These are phyloP conservation scores for Calypte anna DNA, from an alignment of 2,113 vertebrate species.

Conservation along the genomic window DNA sequence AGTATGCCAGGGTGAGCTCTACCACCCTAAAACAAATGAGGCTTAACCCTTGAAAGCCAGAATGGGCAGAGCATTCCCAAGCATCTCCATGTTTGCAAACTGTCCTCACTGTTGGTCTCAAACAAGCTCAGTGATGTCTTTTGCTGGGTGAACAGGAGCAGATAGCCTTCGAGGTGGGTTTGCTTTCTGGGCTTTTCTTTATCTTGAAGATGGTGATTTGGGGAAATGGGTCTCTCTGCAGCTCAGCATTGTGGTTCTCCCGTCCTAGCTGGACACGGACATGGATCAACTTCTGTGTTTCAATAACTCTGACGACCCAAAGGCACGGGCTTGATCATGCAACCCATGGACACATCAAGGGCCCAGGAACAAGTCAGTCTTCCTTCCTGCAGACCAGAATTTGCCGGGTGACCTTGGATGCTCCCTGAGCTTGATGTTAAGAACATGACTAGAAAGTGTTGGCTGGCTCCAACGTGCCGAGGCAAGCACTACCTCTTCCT, in stretches of 20 bases:
- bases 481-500: not conserved
- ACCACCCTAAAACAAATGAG: not conserved
- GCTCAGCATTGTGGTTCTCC: not conserved
- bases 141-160: not conserved
- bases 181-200: not conserved
- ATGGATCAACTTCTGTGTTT: not conserved
- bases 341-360: not conserved
- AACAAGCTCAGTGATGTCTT: not conserved
- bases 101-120: not conserved
- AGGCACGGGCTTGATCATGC: not conserved
- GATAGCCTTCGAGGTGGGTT: accelerated
- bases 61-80: not conserved
- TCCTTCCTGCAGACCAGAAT: not conserved
- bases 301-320: not conserved
- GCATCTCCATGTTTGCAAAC: accelerated
- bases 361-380: not conserved
- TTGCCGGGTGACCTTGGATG: not conserved
- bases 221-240: not conserved
- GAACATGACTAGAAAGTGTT: not conserved
- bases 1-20: not conserved
- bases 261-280: not conserved
- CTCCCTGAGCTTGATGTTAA: not conserved
- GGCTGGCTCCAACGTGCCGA: not conserved
- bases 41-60: not conserved
- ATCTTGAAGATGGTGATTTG: not conserved